phyloP scores from a whole-genome alignment of 92 coral and sea anemone species.

The Bergia puertoricense region DNA sequence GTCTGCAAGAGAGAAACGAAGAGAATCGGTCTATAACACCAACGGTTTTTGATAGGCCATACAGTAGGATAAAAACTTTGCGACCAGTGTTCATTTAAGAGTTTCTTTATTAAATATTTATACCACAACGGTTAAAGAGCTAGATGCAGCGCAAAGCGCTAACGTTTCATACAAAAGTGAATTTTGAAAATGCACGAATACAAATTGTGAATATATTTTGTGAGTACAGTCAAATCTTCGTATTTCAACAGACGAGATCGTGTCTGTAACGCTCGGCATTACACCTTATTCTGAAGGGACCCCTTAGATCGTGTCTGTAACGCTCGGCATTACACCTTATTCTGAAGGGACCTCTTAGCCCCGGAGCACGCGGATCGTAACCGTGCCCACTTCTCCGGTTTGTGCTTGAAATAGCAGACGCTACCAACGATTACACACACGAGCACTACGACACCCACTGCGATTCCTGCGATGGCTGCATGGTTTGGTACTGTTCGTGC shows the following conservation, averaged over 20 bases:
- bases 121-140: too few relatives aligned
- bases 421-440: constrained; percentile 80
- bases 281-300: constrained; percentile 66
- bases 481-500: constrained; percentile 84
- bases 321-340: constrained; percentile 44
- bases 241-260: neutral
- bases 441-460: constrained; percentile 65
- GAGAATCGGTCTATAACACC: too few relatives aligned
- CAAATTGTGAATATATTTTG: neutral
- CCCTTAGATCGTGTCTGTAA: constrained; percentile 24
- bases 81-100: too few relatives aligned
- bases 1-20: too few relatives aligned
- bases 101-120: neutral
- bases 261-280: neutral
- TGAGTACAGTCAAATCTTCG: neutral
- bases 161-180: too few relatives aligned
- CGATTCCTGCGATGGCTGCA: constrained; percentile 87
- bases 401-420: constrained; percentile 77
- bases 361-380: constrained; percentile 49
- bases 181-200: too few relatives aligned
- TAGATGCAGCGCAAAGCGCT: neutral
- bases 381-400: constrained; percentile 83
- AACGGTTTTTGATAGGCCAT: too few relatives aligned
- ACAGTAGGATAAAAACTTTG: too few relatives aligned
- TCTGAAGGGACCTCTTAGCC: constrained; percentile 62